These are phyloP conservation scores for Neodon shergylaensis DNA, from an alignment of 2,113 vertebrate genomes.

Conservation along the genomic window DNA sequence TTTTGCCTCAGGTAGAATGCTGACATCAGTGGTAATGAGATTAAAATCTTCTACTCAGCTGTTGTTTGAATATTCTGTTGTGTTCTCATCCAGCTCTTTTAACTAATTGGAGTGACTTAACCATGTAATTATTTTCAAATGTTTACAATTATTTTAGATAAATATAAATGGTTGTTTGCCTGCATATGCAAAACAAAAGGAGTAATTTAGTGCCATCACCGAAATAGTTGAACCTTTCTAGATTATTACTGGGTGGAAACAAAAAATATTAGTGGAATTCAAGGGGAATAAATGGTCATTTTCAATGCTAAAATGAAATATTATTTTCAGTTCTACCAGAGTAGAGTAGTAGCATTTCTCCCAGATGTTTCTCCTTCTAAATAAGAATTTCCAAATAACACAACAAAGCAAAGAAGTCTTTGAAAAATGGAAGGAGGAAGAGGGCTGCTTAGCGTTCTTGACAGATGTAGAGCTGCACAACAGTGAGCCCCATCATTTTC, in stretches of 20 bases:
- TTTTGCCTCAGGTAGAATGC: conserved; percentile 77
- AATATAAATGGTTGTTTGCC: conserved; percentile 75
- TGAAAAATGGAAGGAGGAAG: neutral
- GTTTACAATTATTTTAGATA: conserved; percentile 80
- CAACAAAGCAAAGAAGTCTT: neutral
- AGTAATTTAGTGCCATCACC: conserved; percentile 44
- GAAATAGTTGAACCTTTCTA: conserved; percentile 44
- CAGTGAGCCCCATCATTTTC: neutral
- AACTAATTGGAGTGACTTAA: conserved; percentile 80
- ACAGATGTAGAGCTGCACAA: neutral
- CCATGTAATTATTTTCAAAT: conserved; percentile 82
- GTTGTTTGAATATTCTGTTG: conserved; percentile 75
- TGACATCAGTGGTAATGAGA: conserved; percentile 78
- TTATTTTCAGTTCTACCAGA: conserved; percentile 10
- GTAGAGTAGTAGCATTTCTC: neutral
- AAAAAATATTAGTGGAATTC: conserved; percentile 22
- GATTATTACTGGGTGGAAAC: conserved; percentile 12
- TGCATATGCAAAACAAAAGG: conserved; percentile 70
- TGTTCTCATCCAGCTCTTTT: conserved; percentile 77
- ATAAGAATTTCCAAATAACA: neutral
- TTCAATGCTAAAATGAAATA: conserved; percentile 35
- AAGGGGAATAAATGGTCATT: neutral
- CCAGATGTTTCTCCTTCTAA: neutral
- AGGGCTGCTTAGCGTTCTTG: neutral
- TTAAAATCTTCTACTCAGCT: conserved; percentile 82